Percentiles rank a stretch among this genome's conserved stretches.
Conservation (phyloP, 2,888 invertebrate genomes). For the Drosophila austrosaltans region DNA sequence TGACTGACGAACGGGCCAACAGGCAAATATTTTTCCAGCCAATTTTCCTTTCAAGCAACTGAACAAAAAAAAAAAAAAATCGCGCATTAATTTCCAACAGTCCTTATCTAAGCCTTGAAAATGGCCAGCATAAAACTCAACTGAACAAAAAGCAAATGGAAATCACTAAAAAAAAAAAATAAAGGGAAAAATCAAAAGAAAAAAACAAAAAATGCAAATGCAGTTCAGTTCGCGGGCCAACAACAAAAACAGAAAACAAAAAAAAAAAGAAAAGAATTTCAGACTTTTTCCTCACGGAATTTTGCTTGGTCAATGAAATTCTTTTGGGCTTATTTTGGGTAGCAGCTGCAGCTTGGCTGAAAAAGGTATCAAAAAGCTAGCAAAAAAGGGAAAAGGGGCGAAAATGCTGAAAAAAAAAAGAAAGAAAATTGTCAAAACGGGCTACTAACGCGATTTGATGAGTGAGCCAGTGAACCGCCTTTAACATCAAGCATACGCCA, state of each 20-base stretch:
- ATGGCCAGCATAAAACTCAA: conserved; percentile 42
- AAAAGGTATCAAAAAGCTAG: conserved; percentile 39
- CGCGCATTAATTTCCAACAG: conserved; percentile 45
- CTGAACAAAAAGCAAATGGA: conserved; percentile 16
- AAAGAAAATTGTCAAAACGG: conserved; percentile 41
- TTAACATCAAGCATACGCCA: conserved; percentile 57
- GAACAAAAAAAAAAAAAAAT: conserved; percentile 19
- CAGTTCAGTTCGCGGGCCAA: conserved; percentile 32
- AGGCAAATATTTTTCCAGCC: conserved; percentile 31
- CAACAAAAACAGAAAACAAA: background rate
- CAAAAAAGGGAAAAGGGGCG: conserved; percentile 19
- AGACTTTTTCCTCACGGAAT: conserved; percentile 34
- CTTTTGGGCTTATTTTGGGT: conserved; percentile 49
- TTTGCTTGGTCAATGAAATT: conserved; percentile 33
- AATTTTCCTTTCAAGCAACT: conserved; percentile 19
- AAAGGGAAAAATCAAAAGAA: conserved; percentile 3
- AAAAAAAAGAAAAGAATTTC: conserved; percentile 20
- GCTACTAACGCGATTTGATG: conserved; percentile 37
- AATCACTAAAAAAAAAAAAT: conserved; percentile 9
- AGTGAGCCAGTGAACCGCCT: conserved; percentile 27
- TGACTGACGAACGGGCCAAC: conserved; percentile 21
- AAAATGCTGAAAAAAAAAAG: background rate
- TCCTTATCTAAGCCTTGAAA: conserved; percentile 59
- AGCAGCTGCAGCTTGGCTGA: conserved; percentile 29
- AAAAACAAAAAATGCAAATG: conserved; percentile 55